Evolutionary conservation across 2,888 invertebrate genomes (phyloP).

Genomic region (Campaea margaritaria): DNA sequence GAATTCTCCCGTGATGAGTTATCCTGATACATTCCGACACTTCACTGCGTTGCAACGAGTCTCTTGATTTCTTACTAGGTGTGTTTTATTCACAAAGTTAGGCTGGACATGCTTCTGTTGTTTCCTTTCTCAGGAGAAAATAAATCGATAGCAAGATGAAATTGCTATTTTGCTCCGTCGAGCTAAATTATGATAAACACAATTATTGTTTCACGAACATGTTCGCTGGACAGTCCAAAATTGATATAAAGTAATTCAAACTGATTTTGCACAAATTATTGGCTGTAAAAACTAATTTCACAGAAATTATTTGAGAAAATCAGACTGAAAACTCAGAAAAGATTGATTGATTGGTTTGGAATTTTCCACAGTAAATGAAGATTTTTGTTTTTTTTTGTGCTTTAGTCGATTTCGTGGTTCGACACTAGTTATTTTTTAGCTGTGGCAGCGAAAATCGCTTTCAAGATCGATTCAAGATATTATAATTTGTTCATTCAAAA

Average conservation of each 20-base stretch:
- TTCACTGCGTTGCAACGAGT: conserved; percentile 6
- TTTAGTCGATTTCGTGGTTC: conserved; percentile 14
- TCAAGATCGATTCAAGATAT: no score
- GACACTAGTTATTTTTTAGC: no score
- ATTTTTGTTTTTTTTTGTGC: background rate
- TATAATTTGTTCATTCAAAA: no score
- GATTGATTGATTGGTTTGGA: conserved; percentile 26
- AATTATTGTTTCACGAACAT: conserved; percentile 10
- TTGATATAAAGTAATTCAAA: background rate
- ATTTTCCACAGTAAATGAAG: conserved; percentile 12
- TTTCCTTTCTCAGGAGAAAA: conserved; percentile 51
- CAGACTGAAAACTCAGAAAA: conserved; percentile 19
- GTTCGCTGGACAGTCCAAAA: background rate
- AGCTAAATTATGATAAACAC: conserved; percentile 6
- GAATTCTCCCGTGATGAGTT: conserved; percentile 78
- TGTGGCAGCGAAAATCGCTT: no score
- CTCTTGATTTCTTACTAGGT: conserved; percentile 9
- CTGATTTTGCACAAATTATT: background rate
- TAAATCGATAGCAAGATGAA: conserved; percentile 64
- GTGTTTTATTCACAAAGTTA: conserved; percentile 53
- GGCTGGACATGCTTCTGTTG: conserved; percentile 65
- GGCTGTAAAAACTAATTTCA: conserved; percentile 9
- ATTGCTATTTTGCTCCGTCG: conserved; percentile 11
- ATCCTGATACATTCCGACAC: conserved; percentile 77
- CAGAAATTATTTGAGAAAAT: conserved; percentile 18